A percentile compares a stretch with the other conserved stretches of the same genome.
These are phyloP conservation scores for Sebastolobus alascanus DNA, from an alignment of 2,797 vertebrate species.

Conservation along the genomic window DNA sequence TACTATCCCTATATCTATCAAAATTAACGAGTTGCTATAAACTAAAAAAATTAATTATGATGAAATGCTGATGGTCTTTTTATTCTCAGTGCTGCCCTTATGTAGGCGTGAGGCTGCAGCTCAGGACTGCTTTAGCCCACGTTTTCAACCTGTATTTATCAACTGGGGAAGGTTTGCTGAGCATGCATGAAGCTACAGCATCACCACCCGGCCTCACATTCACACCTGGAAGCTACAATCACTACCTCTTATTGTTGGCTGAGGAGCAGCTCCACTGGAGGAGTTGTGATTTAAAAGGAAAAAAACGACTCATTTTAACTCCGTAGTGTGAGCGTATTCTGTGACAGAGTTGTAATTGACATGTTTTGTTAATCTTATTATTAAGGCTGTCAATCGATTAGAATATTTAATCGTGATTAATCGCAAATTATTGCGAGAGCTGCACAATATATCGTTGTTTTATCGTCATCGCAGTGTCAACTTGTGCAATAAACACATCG, in stretches of 20 bases:
- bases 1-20: slow-evolving; percentile 33
- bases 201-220: slow-evolving; percentile 24
- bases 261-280: slow-evolving; percentile 11
- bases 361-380: too few species aligned
- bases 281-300: neutral
- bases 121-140: slow-evolving; percentile 31
- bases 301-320: too few species aligned
- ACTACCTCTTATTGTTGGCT: slow-evolving; percentile 6
- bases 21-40: slow-evolving; percentile 57
- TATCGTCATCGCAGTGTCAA: too few species aligned
- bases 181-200: slow-evolving; percentile 12
- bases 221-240: slow-evolving; percentile 50
- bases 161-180: slow-evolving; percentile 43
- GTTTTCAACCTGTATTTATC: slow-evolving; percentile 36
- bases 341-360: too few species aligned
- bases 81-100: slow-evolving; percentile 45
- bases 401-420: too few species aligned
- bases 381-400: too few species aligned
- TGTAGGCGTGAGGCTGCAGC: slow-evolving; percentile 21
- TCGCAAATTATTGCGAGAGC: too few species aligned
- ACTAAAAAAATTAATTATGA: slow-evolving; percentile 54
- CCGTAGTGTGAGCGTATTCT: too few species aligned
- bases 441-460: too few species aligned
- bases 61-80: slow-evolving; percentile 34
- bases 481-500: too few species aligned